phyloP scores from a whole-genome alignment of 2,113 vertebrate species.

The Periophthalmodon schlosseri region DNA sequence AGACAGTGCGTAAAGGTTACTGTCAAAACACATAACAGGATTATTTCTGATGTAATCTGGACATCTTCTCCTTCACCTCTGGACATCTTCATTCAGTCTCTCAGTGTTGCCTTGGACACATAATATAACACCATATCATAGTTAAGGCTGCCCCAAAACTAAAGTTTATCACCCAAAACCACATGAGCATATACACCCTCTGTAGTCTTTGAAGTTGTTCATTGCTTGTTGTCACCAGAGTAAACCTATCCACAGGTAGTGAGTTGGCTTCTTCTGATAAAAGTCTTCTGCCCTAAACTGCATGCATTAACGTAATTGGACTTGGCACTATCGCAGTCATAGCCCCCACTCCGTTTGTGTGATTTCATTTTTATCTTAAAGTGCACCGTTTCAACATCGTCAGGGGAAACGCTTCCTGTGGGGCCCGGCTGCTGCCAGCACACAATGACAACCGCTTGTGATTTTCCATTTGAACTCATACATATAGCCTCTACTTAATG shows the following conservation, averaged over 20 bases:
- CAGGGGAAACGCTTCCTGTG: neutral
- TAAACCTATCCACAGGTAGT: slow-evolving; percentile 27
- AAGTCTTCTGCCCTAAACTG: slow-evolving; percentile 20
- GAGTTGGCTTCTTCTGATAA: slow-evolving; percentile 32
- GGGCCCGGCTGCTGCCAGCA: neutral
- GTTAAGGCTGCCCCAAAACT: neutral
- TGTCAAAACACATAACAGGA: slow-evolving; percentile 5
- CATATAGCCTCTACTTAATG: slow-evolving; percentile 1
- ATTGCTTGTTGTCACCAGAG: slow-evolving; percentile 29
- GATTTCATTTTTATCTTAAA: slow-evolving; percentile 5
- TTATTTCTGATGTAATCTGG: slow-evolving; percentile 1
- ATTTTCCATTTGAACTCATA: slow-evolving; percentile 3
- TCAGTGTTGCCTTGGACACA: neutral
- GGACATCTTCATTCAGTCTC: neutral
- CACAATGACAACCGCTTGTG: slow-evolving; percentile 8
- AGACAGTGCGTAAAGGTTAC: slow-evolving; percentile 5
- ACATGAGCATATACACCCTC: slow-evolving; percentile 2
- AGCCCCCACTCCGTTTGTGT: neutral
- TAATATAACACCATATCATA: neutral
- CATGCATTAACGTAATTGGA: slow-evolving; percentile 36
- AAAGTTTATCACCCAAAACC: neutral
- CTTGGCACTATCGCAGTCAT: slow-evolving; percentile 12
- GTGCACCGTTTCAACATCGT: neutral
- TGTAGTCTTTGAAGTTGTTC: slow-evolving; percentile 22
- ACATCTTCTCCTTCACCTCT: neutral